phyloP scores from a whole-genome alignment of 2,888 invertebrate genomes.

The Caradrina clavipalpis region DNA sequence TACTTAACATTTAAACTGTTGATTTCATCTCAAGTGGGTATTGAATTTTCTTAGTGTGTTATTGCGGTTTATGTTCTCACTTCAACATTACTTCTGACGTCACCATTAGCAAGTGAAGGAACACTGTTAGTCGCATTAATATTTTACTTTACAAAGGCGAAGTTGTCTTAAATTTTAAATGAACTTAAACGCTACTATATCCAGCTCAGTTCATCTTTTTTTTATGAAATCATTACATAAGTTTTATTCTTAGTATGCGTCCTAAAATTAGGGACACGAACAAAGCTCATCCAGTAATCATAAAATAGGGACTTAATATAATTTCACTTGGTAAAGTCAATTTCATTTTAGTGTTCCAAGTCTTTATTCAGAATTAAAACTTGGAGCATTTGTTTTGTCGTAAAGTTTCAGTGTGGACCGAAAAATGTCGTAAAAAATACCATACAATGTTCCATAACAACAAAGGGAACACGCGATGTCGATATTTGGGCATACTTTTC shows the following conservation, averaged over 20 bases:
- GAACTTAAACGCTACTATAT: slow-evolving; percentile 26
- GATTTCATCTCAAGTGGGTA: slow-evolving; percentile 31
- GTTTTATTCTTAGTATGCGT: slow-evolving; percentile 37
- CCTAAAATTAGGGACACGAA: slow-evolving; percentile 51
- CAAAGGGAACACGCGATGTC: slow-evolving; percentile 42
- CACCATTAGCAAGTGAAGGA: slow-evolving; percentile 1
- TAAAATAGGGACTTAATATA: slow-evolving; percentile 62
- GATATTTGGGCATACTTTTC: slow-evolving; percentile 55
- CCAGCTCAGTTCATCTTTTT: slow-evolving; percentile 28
- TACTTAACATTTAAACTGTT: slow-evolving; percentile 18
- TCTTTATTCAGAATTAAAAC: slow-evolving; percentile 65
- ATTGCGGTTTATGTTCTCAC: slow-evolving; percentile 26
- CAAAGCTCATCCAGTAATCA: slow-evolving; percentile 58
- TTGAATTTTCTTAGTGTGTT: slow-evolving; percentile 23
- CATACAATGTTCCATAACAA: slow-evolving; percentile 59
- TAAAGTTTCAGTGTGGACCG: slow-evolving; percentile 54
- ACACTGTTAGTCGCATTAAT: slow-evolving; percentile 22
- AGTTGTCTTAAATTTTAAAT: slow-evolving; percentile 7
- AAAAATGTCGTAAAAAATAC: slow-evolving; percentile 64
- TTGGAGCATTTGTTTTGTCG: slow-evolving; percentile 58
- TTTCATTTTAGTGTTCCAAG: slow-evolving; percentile 63
- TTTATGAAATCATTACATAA: slow-evolving; percentile 50
- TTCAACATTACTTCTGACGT: slow-evolving; percentile 6
- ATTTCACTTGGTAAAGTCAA: slow-evolving; percentile 63
- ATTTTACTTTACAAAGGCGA: slow-evolving; percentile 26